Evolutionary conservation across 92 coral and sea anemone species (phyloP), one percentile per base, ranked within the genome.

Genomic region (Paragorgia papillata): DNA sequence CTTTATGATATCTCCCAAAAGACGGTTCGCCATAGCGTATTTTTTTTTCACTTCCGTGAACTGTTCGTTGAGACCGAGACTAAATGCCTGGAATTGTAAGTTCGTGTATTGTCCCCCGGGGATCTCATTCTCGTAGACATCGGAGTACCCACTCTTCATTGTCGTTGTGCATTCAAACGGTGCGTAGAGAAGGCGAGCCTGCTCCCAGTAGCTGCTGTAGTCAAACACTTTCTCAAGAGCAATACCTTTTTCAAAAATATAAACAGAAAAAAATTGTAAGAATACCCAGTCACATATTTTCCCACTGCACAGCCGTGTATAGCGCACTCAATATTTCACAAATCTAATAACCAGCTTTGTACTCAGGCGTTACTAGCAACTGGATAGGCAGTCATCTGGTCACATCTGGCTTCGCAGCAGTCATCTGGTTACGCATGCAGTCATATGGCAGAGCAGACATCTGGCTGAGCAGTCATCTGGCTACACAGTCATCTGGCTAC

Each of bases 61-160:
- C 85, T 89, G 88, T 58, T 95, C 99, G 1, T 86, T 90, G 14
- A 95, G 96, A 10, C 99, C 99, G 31, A 95, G 90, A 26, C 90
- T 90, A 83, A 88, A 89, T n/a, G 99, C 99, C 87, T 95, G 99
- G 97, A 95, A 95, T 74, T 95, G 99, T 3, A 95, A 86, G 80
- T 95, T 95, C 66, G 99, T 95, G 83, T 95, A 95, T 80, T 95
- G 99, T 18, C 99, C 99, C 2, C 99, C 99, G 0, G 99, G 99
- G 24, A 95, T 95, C 85, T 95, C 99, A 76, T 95, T 95, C 74
- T 95, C 96, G 67, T 95, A 95, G 51, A 95, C 99, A 49, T 95
- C 99, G 14, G 99, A 90, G 83, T 95, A 91, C 9, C 99, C 96
- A 7, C 88, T 86, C 84, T 95, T 95, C 99, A 95, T 95, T 0